Conservation (phyloP, 2,113 vertebrate species). For the Mandrillus leucophaeus region DNA sequence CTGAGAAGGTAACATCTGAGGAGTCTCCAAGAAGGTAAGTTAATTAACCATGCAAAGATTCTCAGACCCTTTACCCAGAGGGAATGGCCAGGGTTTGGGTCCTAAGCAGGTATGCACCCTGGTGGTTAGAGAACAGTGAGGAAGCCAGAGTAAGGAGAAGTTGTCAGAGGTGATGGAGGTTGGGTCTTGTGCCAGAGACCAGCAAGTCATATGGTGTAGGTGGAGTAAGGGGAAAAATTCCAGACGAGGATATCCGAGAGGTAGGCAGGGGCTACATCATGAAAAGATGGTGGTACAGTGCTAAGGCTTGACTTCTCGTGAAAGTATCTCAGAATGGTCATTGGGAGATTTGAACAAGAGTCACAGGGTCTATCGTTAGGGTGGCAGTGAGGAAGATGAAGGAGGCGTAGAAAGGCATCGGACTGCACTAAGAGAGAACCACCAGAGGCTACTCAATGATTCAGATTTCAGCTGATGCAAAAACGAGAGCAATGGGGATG, state of each 20-base stretch:
- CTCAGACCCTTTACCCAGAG: neutral
- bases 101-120: neutral
- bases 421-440: neutral
- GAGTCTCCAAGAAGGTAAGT: neutral
- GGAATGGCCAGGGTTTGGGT: rapidly evolving
- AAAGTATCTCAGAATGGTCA: neutral
- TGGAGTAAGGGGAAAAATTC: neutral
- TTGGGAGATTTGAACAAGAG: neutral
- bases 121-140: neutral
- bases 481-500: neutral
- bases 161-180: neutral
- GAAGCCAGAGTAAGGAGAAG: neutral
- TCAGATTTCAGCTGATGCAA: neutral
- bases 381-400: neutral
- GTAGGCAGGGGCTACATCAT: neutral
- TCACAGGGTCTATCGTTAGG: neutral
- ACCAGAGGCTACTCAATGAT: too few relatives aligned
- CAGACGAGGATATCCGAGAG: neutral
- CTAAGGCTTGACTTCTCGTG: neutral
- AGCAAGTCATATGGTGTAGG: too few relatives aligned
- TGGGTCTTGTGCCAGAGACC: neutral
- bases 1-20: neutral
- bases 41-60: neutral
- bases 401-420: neutral
- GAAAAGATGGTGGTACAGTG: neutral